Percentiles rank a stretch among this genome's conserved stretches.
Conservation (phyloP, 2,113 vertebrate species). For the Struthio camelus region DNA sequence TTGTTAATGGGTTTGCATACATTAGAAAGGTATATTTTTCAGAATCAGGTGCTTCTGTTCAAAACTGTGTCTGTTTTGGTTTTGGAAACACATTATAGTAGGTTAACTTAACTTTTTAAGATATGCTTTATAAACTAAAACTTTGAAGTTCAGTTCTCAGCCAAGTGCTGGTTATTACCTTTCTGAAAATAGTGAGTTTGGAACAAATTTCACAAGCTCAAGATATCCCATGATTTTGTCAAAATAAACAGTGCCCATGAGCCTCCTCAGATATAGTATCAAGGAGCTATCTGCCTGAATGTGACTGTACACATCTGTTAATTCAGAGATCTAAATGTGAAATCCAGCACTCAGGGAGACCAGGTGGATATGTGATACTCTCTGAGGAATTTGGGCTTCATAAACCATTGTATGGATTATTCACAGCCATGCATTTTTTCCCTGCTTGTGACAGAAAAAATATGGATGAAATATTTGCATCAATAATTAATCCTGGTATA, state of each 20-base stretch:
- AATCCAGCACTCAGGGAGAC: slow-evolving; percentile 35
- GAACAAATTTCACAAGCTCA: background rate
- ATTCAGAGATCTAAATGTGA: slow-evolving; percentile 29
- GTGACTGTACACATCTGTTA: slow-evolving; percentile 41
- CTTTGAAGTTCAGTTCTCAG: background rate
- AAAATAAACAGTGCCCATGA: slow-evolving; percentile 1
- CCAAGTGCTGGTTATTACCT: background rate
- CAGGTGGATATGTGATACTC: slow-evolving; percentile 42
- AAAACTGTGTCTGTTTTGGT: background rate
- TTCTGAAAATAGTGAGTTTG: background rate
- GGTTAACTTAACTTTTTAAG: background rate
- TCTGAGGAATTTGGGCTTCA: slow-evolving; percentile 21
- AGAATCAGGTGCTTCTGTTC: background rate
- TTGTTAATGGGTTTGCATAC: background rate
- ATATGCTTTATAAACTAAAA: background rate
- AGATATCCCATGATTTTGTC: background rate
- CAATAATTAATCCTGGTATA: slow-evolving; percentile 31
- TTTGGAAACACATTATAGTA: background rate
- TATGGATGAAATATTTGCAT: slow-evolving; percentile 22
- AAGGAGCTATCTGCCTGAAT: background rate
- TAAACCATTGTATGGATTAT: slow-evolving; percentile 33
- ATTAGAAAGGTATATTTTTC: background rate
- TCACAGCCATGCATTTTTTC: background rate
- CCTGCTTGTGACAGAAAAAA: slow-evolving; percentile 23
- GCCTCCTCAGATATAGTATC: background rate